Conservation (phyloP, 2,113 vertebrate species). For the Aptenodytes patagonicus region DNA sequence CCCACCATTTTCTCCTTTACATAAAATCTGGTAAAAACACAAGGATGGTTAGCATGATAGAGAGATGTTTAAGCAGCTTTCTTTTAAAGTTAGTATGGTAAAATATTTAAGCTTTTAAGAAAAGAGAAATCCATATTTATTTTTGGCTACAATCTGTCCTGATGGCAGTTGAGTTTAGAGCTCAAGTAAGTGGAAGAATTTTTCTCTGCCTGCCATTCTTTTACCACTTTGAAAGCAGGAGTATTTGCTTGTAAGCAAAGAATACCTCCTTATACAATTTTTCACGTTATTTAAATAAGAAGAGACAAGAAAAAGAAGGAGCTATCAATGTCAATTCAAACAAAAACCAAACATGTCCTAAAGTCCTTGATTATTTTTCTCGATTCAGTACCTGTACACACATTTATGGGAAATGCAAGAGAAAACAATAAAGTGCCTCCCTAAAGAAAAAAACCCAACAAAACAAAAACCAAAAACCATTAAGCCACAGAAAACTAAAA, state of each 20-base stretch:
- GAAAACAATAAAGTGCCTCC: not conserved
- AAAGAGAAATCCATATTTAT: not conserved
- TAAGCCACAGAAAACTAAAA: conserved; percentile 30
- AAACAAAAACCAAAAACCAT: not conserved
- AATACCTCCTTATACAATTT: not conserved
- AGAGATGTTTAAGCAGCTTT: not conserved
- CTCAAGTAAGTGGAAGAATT: not conserved
- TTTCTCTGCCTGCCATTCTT: not conserved
- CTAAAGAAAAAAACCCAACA: not conserved
- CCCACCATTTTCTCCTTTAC: not conserved
- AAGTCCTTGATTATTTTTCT: conserved; percentile 12
- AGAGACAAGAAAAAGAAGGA: not conserved
- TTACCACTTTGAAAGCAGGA: not conserved
- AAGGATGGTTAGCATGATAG: not conserved
- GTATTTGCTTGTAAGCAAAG: not conserved
- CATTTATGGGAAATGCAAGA: conserved; percentile 17
- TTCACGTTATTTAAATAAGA: conserved; percentile 10
- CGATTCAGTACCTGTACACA: not conserved
- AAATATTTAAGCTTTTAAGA: conserved; percentile 1
- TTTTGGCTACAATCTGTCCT: not conserved
- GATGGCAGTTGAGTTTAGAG: not conserved
- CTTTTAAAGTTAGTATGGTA: not conserved
- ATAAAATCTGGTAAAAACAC: not conserved
- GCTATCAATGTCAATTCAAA: not conserved
- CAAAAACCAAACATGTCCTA: not conserved